Percentiles rank a stretch among this genome's conserved stretches.
These are phyloP conservation scores for Charanyca ferruginea DNA, from an alignment of 2,888 invertebrate genomes.

Conservation along the genomic window DNA sequence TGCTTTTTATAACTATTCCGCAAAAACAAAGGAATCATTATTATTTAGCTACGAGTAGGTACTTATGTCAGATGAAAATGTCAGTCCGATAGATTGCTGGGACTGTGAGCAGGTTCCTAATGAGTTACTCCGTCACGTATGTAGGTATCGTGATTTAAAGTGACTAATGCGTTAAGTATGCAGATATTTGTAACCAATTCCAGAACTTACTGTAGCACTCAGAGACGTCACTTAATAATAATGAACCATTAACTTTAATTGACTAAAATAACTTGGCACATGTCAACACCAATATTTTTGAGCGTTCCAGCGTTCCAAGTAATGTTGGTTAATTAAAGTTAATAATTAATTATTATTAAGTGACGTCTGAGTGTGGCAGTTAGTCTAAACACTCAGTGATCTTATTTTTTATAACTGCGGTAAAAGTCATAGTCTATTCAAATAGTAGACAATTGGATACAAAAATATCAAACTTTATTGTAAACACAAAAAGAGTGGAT, in stretches of 20 bases:
- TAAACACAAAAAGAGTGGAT: conserved; percentile 1
- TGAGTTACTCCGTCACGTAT: conserved; percentile 20
- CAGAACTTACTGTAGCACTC: too few relatives aligned
- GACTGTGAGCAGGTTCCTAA: conserved; percentile 37
- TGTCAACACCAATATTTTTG: too few relatives aligned
- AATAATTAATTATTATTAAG: too few relatives aligned
- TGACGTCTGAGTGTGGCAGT: too few relatives aligned
- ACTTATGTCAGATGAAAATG: conserved; percentile 40
- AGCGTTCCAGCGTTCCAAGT: too few relatives aligned
- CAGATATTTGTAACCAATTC: conserved; percentile 41
- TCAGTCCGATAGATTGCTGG: conserved; percentile 32
- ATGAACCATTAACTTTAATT: too few relatives aligned
- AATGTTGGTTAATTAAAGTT: too few relatives aligned
- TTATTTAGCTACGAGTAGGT: conserved; percentile 20
- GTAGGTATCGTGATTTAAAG: conserved; percentile 19
- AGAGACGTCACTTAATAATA: too few relatives aligned
- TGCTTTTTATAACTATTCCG: conserved; percentile 40
- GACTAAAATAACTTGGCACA: too few relatives aligned
- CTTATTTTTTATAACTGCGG: too few relatives aligned
- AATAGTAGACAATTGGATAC: conserved; percentile 15
- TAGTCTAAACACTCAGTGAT: too few relatives aligned
- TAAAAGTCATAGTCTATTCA: not conserved
- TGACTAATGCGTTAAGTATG: conserved; percentile 47
- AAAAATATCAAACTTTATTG: conserved; percentile 19
- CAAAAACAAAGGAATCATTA: conserved; percentile 44